Percentiles rank a stretch among this genome's conserved stretches.
phyloP scores from a whole-genome alignment of 2,113 vertebrate species.

The Entosphenus tridentatus region DNA sequence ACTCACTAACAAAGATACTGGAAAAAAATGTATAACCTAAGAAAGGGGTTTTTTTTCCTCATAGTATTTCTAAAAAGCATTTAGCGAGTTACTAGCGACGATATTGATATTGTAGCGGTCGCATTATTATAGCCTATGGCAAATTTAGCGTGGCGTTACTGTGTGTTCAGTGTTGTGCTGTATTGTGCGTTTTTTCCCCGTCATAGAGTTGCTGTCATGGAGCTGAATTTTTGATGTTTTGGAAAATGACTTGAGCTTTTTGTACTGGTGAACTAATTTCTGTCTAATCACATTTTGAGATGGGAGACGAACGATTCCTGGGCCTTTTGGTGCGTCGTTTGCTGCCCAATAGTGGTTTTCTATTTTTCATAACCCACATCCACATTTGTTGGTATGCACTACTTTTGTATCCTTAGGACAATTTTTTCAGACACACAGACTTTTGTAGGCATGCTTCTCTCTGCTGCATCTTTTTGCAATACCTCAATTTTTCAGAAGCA shows the following conservation, averaged over 20 bases:
- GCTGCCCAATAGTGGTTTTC: conserved; percentile 70
- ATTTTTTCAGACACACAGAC: conserved; percentile 99
- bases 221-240: conserved; percentile 35
- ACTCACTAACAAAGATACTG: conserved; percentile 4
- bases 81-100: neutral
- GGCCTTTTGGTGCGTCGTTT: conserved; percentile 57
- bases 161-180: conserved; percentile 83
- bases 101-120: conserved; percentile 5
- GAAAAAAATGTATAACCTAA: conserved; percentile 1
- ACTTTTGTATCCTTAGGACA: conserved; percentile 97
- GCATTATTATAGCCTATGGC: conserved; percentile 8
- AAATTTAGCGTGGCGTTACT: conserved; percentile 35
- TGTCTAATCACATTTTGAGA: conserved; percentile 89
- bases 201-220: conserved; percentile 51
- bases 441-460: conserved; percentile 99
- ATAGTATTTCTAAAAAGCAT: conserved; percentile 5
- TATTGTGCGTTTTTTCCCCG: conserved; percentile 74
- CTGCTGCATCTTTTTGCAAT: conserved; percentile 99
- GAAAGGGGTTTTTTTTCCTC: neutral
- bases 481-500: conserved; percentile 98
- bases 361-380: conserved; percentile 99
- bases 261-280: conserved; percentile 98
- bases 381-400: conserved; percentile 99
- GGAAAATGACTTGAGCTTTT: conserved; percentile 55
- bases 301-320: conserved; percentile 98